Conservation (phyloP, 2,113 vertebrate species). For the Tragelaphus scriptus region DNA sequence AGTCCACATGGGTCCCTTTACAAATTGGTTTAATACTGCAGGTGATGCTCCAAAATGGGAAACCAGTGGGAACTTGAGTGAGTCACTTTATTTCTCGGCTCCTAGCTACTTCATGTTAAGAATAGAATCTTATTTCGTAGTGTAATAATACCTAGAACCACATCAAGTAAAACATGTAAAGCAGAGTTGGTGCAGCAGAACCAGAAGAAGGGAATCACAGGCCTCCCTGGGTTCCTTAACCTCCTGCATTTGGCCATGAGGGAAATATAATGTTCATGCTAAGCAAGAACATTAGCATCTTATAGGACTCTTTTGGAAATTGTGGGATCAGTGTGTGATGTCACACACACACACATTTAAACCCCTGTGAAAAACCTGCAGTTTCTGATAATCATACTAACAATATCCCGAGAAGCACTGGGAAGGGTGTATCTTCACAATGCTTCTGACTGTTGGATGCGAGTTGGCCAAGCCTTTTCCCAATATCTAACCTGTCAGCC, state of each 20-base stretch:
- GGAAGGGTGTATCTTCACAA: neutral
- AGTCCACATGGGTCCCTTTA: neutral
- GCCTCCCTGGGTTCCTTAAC: neutral
- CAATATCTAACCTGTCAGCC: neutral
- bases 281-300: neutral
- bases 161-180: neutral
- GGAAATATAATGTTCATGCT: neutral
- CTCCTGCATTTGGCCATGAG: neutral
- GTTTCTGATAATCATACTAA: neutral
- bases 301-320: neutral
- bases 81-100: neutral
- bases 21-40: neutral
- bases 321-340: neutral
- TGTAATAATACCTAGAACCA: neutral
- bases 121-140: neutral
- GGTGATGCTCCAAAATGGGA: neutral
- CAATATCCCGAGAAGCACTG: neutral
- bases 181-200: neutral
- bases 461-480: neutral
- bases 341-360: neutral
- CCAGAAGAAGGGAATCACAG: neutral
- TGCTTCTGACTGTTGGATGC: neutral
- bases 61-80: neutral
- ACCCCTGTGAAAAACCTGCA: neutral
- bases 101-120: neutral